Evolutionary conservation across 2,113 vertebrate species (phyloP), one percentile per base, ranked within the genome.

Genomic region (Rutilus rutilus): DNA sequence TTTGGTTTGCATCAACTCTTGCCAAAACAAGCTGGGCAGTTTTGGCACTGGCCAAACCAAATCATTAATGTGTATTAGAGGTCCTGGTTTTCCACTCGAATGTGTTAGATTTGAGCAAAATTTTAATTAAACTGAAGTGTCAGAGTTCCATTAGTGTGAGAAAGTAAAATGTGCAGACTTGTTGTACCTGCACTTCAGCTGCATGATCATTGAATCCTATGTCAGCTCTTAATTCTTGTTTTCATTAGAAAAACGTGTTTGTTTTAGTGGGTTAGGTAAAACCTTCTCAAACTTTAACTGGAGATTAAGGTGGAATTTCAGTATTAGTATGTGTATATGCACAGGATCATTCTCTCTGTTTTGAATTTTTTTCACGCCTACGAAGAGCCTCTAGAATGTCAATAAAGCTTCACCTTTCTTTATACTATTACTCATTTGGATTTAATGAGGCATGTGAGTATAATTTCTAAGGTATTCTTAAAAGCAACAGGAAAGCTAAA

Each of bases 61-160:
- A 82, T 36, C 62, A 69, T 69, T 82, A 69, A 45, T 82, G n/a
- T 64, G 78, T 65, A 80, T 80, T 64, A 80, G n/a, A 80, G 79
- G 27, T 67, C 45, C 15, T 33, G 79, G 42, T 82, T 82, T 82
- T 69, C 79, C 62, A 69, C 79, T 52, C 36, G 14, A 64, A 45
- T 47, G 6, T 64, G 45, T 47, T 52, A 50, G 27, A 45, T 82
- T 52, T 82, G 25, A 82, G 62, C 45, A 8, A 7, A 36, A 21
- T 47, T 69, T 19, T 69, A 64, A 67, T 69, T 82, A 33, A 82
- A 67, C 25, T 14, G 42, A 82, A 82, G 62, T 33, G 45, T 67
- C 79, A 81, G 78, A 7, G 2, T 67, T 47, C 62, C 25, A 67
- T 82, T 67, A 45, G 42, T 45, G 78, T 47, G 59, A 65, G 25